phyloP scores from a whole-genome alignment of 2,797 vertebrate species.

The Glyptemys insculpta region DNA sequence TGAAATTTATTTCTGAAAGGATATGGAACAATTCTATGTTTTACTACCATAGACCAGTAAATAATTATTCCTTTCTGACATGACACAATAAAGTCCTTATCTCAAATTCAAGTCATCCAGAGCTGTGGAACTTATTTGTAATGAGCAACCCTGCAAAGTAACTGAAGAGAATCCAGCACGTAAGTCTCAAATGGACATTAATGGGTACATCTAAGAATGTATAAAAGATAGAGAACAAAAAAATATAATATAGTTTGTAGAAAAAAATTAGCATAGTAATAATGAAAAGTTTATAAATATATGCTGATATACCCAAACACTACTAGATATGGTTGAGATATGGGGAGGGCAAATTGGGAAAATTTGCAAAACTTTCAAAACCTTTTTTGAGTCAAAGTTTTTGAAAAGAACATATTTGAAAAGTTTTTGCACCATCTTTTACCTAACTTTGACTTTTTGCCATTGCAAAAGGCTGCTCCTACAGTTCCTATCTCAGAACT shows the following conservation, averaged over 20 bases:
- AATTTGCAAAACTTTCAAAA: neutral
- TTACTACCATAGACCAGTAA: constrained; percentile 26
- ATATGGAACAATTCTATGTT: constrained; percentile 14
- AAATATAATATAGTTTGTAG: neutral
- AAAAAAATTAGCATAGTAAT: neutral
- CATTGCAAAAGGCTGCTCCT: neutral
- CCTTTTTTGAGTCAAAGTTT: neutral
- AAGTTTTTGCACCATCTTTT: neutral
- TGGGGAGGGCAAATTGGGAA: neutral
- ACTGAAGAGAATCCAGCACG: constrained; percentile 1
- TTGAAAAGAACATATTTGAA: neutral
- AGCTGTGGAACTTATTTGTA: constrained; percentile 1
- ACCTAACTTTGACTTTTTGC: neutral
- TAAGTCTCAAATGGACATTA: neutral
- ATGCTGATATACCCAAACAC: neutral
- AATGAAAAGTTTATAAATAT: neutral
- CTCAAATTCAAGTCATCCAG: constrained; percentile 38
- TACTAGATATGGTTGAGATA: neutral
- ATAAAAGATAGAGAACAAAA: neutral
- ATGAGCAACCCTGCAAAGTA: neutral
- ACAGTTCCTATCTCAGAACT: neutral
- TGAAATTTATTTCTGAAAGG: constrained; percentile 35
- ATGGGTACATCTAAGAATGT: neutral
- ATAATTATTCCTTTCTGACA: constrained; percentile 20
- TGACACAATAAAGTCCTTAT: constrained; percentile 61